These are phyloP conservation scores for Cyprinodon variegatus DNA, from an alignment of 2,113 vertebrate species.

Conservation along the genomic window DNA sequence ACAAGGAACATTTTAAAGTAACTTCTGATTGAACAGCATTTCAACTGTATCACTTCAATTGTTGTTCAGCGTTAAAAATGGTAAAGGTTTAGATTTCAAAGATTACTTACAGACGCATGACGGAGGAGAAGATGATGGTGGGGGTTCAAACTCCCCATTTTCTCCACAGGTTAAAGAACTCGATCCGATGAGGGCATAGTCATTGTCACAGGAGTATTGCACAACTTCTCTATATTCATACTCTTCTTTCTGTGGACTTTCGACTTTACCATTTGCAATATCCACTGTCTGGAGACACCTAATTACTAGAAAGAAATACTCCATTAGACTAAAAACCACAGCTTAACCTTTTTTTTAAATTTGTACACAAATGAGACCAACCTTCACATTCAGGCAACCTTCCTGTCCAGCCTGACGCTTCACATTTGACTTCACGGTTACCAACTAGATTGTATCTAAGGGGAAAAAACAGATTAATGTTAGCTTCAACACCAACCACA, in stretches of 20 bases:
- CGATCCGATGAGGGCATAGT: constrained; percentile 15
- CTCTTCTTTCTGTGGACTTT: fast-evolving
- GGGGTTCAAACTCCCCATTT: constrained; percentile 14
- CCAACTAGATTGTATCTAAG: constrained; percentile 28
- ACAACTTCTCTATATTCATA: neutral
- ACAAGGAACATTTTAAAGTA: too few species aligned
- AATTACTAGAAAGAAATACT: constrained; percentile 45
- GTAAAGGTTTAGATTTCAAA: neutral
- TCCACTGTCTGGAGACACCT: neutral
- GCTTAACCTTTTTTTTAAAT: neutral
- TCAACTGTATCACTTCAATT: neutral
- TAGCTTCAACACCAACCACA: neutral
- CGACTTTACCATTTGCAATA: fast-evolving
- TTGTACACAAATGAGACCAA: constrained; percentile 21
- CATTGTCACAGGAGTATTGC: neutral
- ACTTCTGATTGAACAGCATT: neutral
- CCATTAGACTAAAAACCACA: constrained; percentile 7
- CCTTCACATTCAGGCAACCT: constrained; percentile 60
- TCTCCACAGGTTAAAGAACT: neutral
- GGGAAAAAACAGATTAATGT: neutral
- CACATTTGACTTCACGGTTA: fast-evolving
- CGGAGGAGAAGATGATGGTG: constrained; percentile 29
- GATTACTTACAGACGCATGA: constrained; percentile 61
- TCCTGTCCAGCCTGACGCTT: neutral
- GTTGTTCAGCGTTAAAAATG: neutral